Base-by-base conservation (phyloP, 30 jellyfish, hydroid and myxozoan species). In the Pelagia noctiluca region DNA sequence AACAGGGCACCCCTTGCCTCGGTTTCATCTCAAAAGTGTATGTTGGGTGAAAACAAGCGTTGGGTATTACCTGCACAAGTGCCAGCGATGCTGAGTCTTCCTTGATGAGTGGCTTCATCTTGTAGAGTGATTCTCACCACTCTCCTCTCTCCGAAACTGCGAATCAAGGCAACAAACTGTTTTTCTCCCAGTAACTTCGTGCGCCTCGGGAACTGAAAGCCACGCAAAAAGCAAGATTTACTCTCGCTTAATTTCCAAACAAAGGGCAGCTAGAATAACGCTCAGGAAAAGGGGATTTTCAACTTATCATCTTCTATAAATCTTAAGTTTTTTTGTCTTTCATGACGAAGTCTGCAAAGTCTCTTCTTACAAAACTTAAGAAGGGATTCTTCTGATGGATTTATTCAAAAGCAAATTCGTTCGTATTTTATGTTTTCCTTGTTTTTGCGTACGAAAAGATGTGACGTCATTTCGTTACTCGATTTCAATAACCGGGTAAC, bases 41-140 rank as follows among this genome's bases (percentile, higher is more conserved):
- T n/a, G n/a, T n/a, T n/a, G n/a, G n/a, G n/a, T n/a, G n/a, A n/a
- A n/a, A n/a, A n/a, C n/a, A n/a, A n/a, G n/a, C n/a, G n/a, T n/a
- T n/a, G n/a, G n/a, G n/a, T n/a, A n/a, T n/a, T 18, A 82, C 92
- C 86, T 82, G 92, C 18, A 82, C 92, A 1, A 82, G 72, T 10
- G 92, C 92, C n/a, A 82, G 86, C 13, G 92, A 82, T 11, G 92
- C 92, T 25, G 92, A 82, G 71, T 82, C 92, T 29, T 82, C 92
- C 34, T 82, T 82, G 63, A 82, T 50, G 52, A 66, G 79, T 1
- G 92, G 84, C 50, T 82, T 82, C 72, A 82, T 52, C 12, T 42
- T 42, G 16, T 16, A 5, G 12, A 5, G 12, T 42, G 8, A 16
- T 42, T 42, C 16, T 16, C 8, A 42, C 16, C 57, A 16, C 8